These are phyloP conservation scores for Turdus rufiventris DNA, from an alignment of 2,113 vertebrate genomes.

Conservation along the genomic window DNA sequence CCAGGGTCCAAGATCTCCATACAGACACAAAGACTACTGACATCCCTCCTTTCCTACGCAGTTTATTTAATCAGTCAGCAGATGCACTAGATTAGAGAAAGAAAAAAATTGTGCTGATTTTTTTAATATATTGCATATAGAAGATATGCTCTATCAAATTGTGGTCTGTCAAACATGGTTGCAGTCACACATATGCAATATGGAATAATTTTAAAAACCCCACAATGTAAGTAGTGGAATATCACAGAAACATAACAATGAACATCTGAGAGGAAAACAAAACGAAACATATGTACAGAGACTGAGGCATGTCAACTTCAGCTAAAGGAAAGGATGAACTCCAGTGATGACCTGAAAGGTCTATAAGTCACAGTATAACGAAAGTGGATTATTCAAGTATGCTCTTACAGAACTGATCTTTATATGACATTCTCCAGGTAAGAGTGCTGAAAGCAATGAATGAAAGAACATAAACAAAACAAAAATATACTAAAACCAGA, in stretches of 20 bases:
- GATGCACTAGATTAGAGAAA: neutral
- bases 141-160: neutral
- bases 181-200: neutral
- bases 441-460: neutral
- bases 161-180: neutral
- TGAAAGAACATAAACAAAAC: neutral
- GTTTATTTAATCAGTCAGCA: neutral
- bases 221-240: neutral
- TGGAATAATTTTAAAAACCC: neutral
- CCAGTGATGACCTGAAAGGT: neutral
- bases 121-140: neutral
- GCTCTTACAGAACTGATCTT: neutral
- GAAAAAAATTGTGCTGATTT: neutral
- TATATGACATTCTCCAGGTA: neutral
- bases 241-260: neutral
- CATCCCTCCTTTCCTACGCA: neutral
- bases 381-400: neutral
- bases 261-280: neutral
- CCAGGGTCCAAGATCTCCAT: neutral
- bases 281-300: neutral
- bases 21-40: neutral
- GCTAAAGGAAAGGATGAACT: neutral
- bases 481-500: neutral
- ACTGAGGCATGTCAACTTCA: neutral
- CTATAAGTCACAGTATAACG: neutral